Evolutionary conservation across 2,888 invertebrate genomes (phyloP).

Genomic region (Harmothoe impar): DNA sequence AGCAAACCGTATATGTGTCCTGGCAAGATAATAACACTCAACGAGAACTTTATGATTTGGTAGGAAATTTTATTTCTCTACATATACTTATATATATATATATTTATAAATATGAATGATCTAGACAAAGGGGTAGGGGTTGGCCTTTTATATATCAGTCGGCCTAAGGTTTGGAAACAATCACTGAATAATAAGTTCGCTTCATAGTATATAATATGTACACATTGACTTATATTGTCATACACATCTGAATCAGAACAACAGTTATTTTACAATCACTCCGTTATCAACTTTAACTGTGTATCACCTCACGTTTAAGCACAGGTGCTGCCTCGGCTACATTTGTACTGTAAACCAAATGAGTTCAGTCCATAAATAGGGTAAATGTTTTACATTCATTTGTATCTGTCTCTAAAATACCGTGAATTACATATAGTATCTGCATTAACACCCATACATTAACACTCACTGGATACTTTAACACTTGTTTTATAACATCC

Average conservation of each 20-base stretch:
- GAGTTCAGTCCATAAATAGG: no score
- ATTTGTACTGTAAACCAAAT: no score
- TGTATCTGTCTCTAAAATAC: no score
- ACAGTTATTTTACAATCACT: constrained; percentile 1
- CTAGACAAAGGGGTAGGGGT: background rate
- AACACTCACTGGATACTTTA: no score
- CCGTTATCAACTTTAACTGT: background rate
- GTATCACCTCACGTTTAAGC: background rate
- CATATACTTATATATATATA: constrained; percentile 30
- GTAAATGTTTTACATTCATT: no score
- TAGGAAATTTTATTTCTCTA: constrained; percentile 57
- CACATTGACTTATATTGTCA: background rate
- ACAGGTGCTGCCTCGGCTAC: background rate
- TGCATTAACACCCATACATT: no score
- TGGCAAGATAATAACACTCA: no score
- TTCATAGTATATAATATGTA: constrained; percentile 14
- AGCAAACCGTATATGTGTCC: no score
- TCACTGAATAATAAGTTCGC: background rate
- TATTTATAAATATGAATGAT: background rate
- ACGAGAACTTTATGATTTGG: background rate
- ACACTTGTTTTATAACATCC: no score
- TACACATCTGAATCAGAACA: constrained; percentile 7
- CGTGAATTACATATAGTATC: no score
- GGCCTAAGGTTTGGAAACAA: background rate
- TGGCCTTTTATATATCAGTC: background rate